phyloP scores from a whole-genome alignment of 2,113 vertebrate species.

The Xiphias gladius region DNA sequence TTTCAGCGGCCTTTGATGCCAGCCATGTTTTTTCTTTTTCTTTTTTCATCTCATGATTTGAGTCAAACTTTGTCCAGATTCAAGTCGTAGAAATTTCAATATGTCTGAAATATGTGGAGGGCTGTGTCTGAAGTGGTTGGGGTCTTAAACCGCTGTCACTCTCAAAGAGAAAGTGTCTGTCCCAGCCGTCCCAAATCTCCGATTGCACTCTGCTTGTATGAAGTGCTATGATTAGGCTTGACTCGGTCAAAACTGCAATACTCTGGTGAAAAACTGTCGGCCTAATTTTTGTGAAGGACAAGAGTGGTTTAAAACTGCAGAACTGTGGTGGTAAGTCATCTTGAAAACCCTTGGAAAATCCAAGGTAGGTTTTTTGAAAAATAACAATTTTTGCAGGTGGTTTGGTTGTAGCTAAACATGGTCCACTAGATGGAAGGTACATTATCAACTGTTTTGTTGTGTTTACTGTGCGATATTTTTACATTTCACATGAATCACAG shows the following conservation, averaged over 20 bases:
- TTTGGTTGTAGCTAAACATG: neutral
- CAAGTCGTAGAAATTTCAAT: conserved; percentile 30
- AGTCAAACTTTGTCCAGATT: conserved; percentile 3
- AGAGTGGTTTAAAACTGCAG: conserved; percentile 26
- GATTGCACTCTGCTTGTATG: conserved; percentile 58
- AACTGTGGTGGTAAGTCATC: conserved; percentile 4
- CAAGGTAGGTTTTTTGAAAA: neutral
- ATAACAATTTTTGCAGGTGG: neutral
- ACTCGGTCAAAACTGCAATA: conserved; percentile 48
- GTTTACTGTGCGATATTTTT: neutral
- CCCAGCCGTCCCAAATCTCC: conserved; percentile 28
- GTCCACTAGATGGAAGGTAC: neutral
- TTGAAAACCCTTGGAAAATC: neutral
- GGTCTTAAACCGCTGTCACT: conserved; percentile 20
- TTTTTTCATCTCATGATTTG: neutral
- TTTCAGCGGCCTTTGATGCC: conserved; percentile 25
- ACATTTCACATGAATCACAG: neutral
- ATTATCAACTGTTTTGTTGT: neutral
- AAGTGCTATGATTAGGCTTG: conserved; percentile 47
- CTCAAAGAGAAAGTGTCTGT: conserved; percentile 11
- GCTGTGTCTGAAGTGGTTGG: neutral
- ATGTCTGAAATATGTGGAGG: neutral
- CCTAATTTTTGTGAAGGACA: conserved; percentile 54
- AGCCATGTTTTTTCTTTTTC: neutral
- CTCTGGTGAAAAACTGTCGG: conserved; percentile 39